These are phyloP conservation scores for Anarsia innoxiella DNA, from an alignment of 2,888 invertebrate species.

Conservation along the genomic window DNA sequence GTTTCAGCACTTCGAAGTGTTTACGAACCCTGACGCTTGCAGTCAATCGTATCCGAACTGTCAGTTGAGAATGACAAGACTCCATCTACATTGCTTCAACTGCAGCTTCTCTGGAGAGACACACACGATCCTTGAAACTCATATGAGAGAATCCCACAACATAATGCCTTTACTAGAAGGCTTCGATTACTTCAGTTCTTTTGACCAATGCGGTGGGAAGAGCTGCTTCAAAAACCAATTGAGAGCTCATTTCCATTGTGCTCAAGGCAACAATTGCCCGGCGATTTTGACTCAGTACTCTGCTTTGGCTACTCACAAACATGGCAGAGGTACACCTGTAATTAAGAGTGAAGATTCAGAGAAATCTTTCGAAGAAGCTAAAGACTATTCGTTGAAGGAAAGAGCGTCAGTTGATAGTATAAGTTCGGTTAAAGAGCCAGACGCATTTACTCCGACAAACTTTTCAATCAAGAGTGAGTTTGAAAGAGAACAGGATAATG, in stretches of 20 bases:
- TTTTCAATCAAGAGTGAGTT: constrained; percentile 69
- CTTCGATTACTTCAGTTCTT: constrained; percentile 84
- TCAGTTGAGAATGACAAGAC: constrained; percentile 77
- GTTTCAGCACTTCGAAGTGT: constrained; percentile 78
- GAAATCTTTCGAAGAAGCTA: constrained; percentile 61
- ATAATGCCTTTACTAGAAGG: constrained; percentile 88
- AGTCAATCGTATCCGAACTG: constrained; percentile 81
- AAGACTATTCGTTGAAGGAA: constrained; percentile 69
- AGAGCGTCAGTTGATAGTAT: constrained; percentile 62
- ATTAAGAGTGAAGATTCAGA: constrained; percentile 61
- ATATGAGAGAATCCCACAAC: constrained; percentile 90
- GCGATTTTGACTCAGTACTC: constrained; percentile 69
- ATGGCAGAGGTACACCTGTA: constrained; percentile 61
- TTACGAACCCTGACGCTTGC: constrained; percentile 78
- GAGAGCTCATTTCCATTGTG: constrained; percentile 66
- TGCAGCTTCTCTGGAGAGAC: constrained; percentile 90
- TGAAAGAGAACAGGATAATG: constrained; percentile 63
- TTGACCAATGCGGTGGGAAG: constrained; percentile 66
- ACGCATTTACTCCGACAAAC: constrained; percentile 51
- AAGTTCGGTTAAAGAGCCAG: constrained; percentile 50
- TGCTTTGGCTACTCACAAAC: constrained; percentile 66
- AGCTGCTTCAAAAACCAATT: constrained; percentile 68
- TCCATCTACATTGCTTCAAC: constrained; percentile 91
- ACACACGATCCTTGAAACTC: constrained; percentile 84
- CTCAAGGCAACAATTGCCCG: constrained; percentile 65